Conservation (phyloP, 2,888 invertebrate genomes). For the Lasioglossum morio region DNA sequence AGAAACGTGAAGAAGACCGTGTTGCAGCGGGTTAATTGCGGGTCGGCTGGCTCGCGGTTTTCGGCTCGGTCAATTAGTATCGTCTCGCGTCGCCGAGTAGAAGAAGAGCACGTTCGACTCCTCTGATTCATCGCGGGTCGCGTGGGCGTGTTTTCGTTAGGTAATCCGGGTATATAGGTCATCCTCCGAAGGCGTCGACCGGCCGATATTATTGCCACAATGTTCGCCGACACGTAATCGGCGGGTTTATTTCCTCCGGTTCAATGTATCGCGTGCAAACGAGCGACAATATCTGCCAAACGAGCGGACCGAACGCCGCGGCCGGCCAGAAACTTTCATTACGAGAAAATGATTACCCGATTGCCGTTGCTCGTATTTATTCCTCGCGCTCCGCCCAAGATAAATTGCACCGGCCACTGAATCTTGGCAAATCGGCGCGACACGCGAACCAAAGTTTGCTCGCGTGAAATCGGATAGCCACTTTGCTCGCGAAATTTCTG, state of each 20-base stretch:
- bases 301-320: neutral
- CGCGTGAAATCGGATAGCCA: conserved; percentile 51
- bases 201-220: neutral
- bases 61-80: neutral
- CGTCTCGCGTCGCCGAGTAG: neutral
- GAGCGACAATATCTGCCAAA: conserved; percentile 7
- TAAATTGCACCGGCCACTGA: conserved; percentile 36
- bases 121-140: neutral
- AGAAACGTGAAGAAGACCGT: neutral
- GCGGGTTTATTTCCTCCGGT: neutral
- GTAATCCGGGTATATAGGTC: neutral
- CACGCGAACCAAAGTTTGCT: conserved; percentile 8
- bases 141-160: neutral
- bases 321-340: conserved; percentile 7
- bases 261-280: conserved; percentile 11
- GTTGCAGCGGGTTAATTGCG: conserved; percentile 30
- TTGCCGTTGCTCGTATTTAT: conserved; percentile 13
- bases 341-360: neutral
- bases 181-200: neutral
- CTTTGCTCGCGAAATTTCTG: conserved; percentile 10
- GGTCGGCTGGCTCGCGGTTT: conserved; percentile 16
- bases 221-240: conserved; percentile 4
- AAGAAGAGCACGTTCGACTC: neutral
- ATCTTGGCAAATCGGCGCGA: conserved; percentile 34
- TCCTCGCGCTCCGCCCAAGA: conserved; percentile 29